Evolutionary conservation across 2,797 vertebrate species (phyloP), one percentile per base, ranked within the genome.

Genomic region (Gephyroberyx darwinii): DNA sequence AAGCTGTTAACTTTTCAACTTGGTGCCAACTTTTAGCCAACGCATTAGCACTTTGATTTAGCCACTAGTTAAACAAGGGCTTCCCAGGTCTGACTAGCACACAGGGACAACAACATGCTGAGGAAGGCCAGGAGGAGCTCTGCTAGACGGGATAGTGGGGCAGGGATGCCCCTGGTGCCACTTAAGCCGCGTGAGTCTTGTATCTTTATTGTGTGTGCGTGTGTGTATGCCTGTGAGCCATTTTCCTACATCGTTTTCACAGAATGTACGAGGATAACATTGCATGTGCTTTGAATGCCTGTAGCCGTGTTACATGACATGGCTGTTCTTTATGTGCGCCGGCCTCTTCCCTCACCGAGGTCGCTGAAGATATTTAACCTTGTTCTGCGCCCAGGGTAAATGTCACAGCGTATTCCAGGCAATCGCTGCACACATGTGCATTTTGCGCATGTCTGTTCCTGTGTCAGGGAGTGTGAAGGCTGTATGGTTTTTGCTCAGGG

Each of bases 171-270:
- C 17, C 89, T 92, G 90, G 90, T 91, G 59, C 88, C 66, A 3
- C 83, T 92, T 6, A 88, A 87, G 19, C 26, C 72, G 75, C 60
- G 91, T 92, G 89, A 91, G 91, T 92, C 66, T 52, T 57, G 17
- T 12, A 33, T 58, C 14, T 70, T 10, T 58, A 67, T 43, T 81
- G 48, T 67, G 48, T 74, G 9, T 66, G 9, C 39, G 20, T 5
- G 16, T 5, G 16, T 76, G 9, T 26, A 16, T 6, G 47, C 22
- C 41, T 33, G 20, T 54, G 1, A 53, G 17, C 20, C 37, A 19
- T 64, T 68, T 55, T 50, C 1, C 30, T 14, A 22, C 4, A 33
- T 8, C 4, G 33, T 65, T 39, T 57, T n/a, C 17, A 56, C 31
- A 47, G 31, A 31, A 14, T 19, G 31, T 54, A 10, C n/a, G 51